Conservation (phyloP, 2,113 vertebrate genomes). For the Ginglymostoma cirratum region DNA sequence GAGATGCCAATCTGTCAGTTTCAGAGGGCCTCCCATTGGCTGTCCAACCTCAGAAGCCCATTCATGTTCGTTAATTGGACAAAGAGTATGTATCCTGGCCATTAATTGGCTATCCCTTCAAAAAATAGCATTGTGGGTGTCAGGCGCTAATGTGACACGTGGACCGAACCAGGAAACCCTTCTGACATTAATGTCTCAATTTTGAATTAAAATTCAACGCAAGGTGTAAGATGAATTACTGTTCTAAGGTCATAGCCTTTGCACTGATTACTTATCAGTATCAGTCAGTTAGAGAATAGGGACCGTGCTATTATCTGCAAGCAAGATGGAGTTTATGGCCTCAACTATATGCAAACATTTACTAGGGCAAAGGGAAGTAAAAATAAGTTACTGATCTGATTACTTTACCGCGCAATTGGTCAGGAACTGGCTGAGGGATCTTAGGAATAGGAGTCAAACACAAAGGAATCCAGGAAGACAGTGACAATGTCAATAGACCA, state of each 20-base stretch:
- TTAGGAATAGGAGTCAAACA: neutral
- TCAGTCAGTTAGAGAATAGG: neutral
- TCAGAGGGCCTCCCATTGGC: no score
- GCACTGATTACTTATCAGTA: neutral
- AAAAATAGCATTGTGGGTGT: no score
- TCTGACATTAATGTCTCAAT: neutral
- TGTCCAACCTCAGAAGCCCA: no score
- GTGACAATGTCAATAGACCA: no score
- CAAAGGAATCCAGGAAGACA: neutral
- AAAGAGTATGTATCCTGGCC: no score
- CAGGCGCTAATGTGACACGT: neutral
- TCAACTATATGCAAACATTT: neutral
- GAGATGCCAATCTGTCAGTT: no score
- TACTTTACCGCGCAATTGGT: neutral
- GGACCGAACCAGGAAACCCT: neutral
- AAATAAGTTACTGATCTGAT: neutral
- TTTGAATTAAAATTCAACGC: neutral
- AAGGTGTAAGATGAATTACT: neutral
- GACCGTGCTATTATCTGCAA: neutral
- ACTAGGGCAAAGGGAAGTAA: neutral
- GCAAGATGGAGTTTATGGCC: neutral
- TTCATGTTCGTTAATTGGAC: no score
- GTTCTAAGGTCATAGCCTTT: neutral
- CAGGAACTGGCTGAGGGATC: neutral
- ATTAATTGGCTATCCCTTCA: no score